Evolutionary conservation across 1,140 invertebrate genomes (phyloP), one percentile per base, ranked within the genome.

Genomic region (Apis cerana): DNA sequence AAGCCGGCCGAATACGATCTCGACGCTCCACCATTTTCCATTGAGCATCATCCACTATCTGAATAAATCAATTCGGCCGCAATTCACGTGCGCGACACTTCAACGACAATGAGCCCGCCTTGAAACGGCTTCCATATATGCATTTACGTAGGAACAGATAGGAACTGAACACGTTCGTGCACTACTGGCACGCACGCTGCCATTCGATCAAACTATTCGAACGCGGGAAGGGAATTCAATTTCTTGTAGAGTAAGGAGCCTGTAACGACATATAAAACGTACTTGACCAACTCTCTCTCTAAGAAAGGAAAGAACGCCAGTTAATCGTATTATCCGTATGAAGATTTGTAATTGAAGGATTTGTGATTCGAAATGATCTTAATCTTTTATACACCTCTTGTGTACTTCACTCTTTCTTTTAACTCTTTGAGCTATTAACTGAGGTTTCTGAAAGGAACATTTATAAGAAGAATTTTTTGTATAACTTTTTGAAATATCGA

Each of bases 41-140:
- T 82, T 71, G 56, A 82, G 27, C 81, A 70, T 64, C 81, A 70
- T 64, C 68, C 54, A 52, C 65, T 61, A 82, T 80, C 75, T 80
- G 76, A 83, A 83, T 83, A 79, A 74, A 83, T 79, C 82, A 77
- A 80, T 80, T 72, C 82, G 65, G 65, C 82, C 69, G 82, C 82
- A 80, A 83, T 83, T 80, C 82, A 83, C 58, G 21, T 80, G 69
- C 64, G 76, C 64, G 76, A 79, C 82, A 78, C 76, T 80, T 78
- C 67, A 78, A 59, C 67, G 81, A 83, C 77, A 77, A 79, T 79
- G 59, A 77, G 76, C n/a, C 52, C 27, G 82, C 61, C 82, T 83
- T 77, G 82, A 77, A 83, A 83, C 82, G 82, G 69, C 82, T 52
- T 67, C 82, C 82, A 70, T 72, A 58, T 80, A 80, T 83, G 75